Conservation (phyloP, 2,113 vertebrate species). For the Notarius lentiginosus region DNA sequence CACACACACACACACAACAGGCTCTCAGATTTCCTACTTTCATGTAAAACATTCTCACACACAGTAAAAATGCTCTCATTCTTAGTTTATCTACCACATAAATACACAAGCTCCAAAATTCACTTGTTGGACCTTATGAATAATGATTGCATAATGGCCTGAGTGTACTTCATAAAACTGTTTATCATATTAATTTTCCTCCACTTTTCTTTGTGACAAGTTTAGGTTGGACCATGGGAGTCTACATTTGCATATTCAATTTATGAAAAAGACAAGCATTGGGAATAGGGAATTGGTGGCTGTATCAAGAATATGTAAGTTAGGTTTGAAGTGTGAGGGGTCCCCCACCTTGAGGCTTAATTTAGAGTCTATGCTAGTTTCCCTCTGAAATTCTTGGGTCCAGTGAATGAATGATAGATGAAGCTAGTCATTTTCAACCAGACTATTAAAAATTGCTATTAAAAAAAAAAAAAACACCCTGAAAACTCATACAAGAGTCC, state of each 20-base stretch:
- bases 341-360: conserved; percentile 30
- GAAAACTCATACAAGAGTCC: not conserved
- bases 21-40: not conserved
- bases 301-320: conserved; percentile 19
- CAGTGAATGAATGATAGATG: conserved; percentile 45
- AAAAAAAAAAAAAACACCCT: not conserved
- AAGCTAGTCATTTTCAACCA: conserved; percentile 30
- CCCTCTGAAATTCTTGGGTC: conserved; percentile 35
- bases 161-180: not conserved
- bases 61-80: not conserved
- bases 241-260: conserved; percentile 31
- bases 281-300: conserved; percentile 15
- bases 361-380: conserved; percentile 36
- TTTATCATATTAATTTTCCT: not conserved
- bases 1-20: not conserved
- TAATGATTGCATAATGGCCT: not conserved
- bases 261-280: conserved; percentile 41
- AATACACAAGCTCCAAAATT: not conserved
- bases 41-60: not conserved
- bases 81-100: not conserved
- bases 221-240: not conserved
- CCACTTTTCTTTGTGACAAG: not conserved
- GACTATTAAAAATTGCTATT: conserved; percentile 1
- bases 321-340: conserved; percentile 20
- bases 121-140: not conserved